Conservation (phyloP, 64 coral and sea anemone genomes). For the Orbicella faveolata region DNA sequence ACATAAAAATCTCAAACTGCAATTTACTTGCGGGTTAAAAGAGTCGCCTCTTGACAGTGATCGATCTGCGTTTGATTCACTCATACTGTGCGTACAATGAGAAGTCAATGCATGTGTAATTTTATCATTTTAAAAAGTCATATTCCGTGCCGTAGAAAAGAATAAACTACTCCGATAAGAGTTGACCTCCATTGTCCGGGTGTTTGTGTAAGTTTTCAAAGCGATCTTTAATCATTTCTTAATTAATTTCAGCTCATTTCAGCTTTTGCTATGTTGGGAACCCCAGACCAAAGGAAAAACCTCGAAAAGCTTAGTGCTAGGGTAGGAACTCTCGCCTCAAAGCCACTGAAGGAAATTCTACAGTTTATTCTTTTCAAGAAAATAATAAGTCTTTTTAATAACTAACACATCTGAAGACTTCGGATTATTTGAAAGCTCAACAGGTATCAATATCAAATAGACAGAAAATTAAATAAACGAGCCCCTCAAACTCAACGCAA, state of each 20-base stretch:
- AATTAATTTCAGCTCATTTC: not conserved
- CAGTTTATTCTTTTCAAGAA: too few relatives aligned
- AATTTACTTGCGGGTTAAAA: not conserved
- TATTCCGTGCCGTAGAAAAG: not conserved
- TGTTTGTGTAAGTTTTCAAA: not conserved
- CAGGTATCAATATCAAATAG: not conserved
- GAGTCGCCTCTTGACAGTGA: too few relatives aligned
- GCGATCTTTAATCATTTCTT: not conserved
- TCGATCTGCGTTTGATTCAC: not conserved
- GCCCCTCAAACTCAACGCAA: not conserved
- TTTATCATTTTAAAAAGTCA: not conserved
- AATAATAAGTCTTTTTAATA: too few relatives aligned
- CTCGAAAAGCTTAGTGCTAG: not conserved
- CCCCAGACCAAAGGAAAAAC: not conserved
- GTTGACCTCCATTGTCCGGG: not conserved
- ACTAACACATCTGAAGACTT: too few relatives aligned
- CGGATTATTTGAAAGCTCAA: too few relatives aligned
- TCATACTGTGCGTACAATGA: not conserved
- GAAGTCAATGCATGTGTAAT: not conserved
- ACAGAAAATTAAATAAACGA: not conserved
- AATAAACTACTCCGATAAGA: not conserved
- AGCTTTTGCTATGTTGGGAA: not conserved
- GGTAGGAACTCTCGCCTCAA: not conserved
- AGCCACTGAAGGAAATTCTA: too few relatives aligned
- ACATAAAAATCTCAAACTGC: not conserved